These are phyloP conservation scores for Mesocricetus auratus DNA, from an alignment of 2,113 vertebrate species.

Conservation along the genomic window DNA sequence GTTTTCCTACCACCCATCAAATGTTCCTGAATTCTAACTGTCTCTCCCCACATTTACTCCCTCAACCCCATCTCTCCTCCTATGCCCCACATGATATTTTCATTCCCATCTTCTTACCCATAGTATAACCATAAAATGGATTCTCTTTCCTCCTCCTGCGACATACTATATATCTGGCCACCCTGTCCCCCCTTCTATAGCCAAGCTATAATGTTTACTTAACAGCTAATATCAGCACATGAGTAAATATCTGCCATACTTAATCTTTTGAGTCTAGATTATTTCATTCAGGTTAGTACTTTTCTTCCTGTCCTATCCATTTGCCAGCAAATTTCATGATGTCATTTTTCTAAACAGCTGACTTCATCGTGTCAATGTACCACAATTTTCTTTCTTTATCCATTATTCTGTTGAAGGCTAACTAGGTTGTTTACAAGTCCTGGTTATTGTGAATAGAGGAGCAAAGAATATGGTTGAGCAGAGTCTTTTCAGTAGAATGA, in stretches of 20 bases:
- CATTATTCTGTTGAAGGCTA: background rate
- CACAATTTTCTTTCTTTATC: background rate
- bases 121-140: background rate
- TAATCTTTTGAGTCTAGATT: background rate
- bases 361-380: background rate
- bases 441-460: background rate
- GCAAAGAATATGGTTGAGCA: background rate
- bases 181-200: background rate
- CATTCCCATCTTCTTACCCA: background rate
- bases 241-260: background rate
- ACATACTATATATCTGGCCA: background rate
- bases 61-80: background rate
- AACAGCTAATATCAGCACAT: background rate
- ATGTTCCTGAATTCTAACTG: background rate
- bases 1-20: background rate
- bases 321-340: background rate
- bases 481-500: background rate
- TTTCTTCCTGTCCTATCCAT: background rate
- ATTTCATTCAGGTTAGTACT: background rate
- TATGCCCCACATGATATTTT: background rate
- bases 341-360: no score
- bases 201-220: background rate
- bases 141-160: background rate
- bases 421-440: background rate
- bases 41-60: background rate